Base-by-base conservation (phyloP, 92 coral and sea anemone genomes). In the Heteractis magnifica region DNA sequence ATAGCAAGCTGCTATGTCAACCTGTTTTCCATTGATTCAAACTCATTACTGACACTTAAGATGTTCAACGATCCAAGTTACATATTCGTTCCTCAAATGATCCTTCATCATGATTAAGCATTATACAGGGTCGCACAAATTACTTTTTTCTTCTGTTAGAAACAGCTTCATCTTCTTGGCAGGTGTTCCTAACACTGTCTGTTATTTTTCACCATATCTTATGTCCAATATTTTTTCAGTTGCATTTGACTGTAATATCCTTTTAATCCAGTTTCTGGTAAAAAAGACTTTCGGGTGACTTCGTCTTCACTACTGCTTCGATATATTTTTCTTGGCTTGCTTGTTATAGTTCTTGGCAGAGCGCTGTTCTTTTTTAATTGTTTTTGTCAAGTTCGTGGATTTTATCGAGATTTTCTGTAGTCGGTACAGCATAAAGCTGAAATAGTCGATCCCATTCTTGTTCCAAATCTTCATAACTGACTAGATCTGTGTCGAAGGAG, bases 371-470 rank as follows among this genome's bases (percentile, higher is more conserved):
- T 75, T 75, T 53, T 14, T n/a, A 49, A 7, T 75, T 75, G 49
- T 50, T 75, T 49, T 49, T 75, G 78, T 75, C 56, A 52, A 75
- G 20, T 53, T 86, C 89, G n/a, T 89, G 81, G 10, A 74, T 82
- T 16, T 76, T 87, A n/a, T 88, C 79, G 4, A 71, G 71, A 2
- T 55, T 58, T 12, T 90, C 90, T 5, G 73, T 83, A 16, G 64
- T 83, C 6, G 88, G 80, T 16, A 56, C 86, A 9, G 88, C 94
- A 79, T 75, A 80, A 11, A 88, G 79, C 56, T 91, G 90, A 78
- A 94, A 94, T 13, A 94, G 72, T 83, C 88, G 74, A 70, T 94
- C 98, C 94, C 98, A 94, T 68, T 94, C 98, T 62, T 89, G 85
- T 77, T 89, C 94, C 41, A 94, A 59, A 44, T 94, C 98, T 76